These are phyloP conservation scores for Sapayoa aenigma DNA, from an alignment of 2,113 vertebrate genomes.

Conservation along the genomic window DNA sequence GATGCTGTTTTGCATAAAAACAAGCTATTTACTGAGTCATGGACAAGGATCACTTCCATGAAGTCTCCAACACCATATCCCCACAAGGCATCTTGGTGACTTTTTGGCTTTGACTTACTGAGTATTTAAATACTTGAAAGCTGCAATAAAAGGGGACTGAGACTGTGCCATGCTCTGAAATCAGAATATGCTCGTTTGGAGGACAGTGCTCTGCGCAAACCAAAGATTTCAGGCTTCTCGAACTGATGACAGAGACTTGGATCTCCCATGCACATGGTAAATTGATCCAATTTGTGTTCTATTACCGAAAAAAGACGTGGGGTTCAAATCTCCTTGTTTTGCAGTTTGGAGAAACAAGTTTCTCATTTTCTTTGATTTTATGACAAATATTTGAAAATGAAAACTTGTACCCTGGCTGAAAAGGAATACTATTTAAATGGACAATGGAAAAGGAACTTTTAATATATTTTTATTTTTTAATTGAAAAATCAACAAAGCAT, in stretches of 20 bases:
- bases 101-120: not conserved
- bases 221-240: not conserved
- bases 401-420: not conserved
- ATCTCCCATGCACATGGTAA: not conserved
- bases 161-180: not conserved
- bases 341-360: not conserved
- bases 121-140: not conserved
- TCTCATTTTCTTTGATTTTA: not conserved
- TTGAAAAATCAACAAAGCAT: not conserved
- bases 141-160: not conserved
- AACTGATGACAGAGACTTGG: not conserved
- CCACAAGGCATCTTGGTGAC: not conserved
- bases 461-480: not conserved
- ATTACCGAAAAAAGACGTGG: not conserved
- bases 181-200: not conserved
- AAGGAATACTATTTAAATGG: not conserved
- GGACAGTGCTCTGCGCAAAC: not conserved
- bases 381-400: not conserved
- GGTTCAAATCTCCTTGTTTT: not conserved
- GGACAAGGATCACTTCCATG: not conserved
- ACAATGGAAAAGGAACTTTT: not conserved
- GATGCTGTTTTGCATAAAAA: not conserved
- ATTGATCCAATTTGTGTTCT: not conserved
- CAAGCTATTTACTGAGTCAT: not conserved
- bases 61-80: not conserved